Evolutionary conservation across 2,888 invertebrate genomes (phyloP).

Genomic region (Ectemnius lituratus): DNA sequence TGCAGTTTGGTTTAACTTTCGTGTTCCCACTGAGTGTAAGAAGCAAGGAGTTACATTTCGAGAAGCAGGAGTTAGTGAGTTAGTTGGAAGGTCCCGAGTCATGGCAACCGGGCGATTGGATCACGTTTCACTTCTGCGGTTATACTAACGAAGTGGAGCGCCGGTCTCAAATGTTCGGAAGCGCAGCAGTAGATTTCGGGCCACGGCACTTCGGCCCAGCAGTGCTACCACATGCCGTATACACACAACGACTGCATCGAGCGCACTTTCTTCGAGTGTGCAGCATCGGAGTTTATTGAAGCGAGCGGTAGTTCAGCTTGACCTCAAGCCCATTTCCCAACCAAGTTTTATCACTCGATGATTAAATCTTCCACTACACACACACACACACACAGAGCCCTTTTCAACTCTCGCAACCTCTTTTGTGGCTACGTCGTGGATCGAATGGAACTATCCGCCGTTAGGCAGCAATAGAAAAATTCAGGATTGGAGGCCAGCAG

Average conservation of each 20-base stretch:
- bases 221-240: not conserved
- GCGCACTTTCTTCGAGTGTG: slow-evolving; percentile 24
- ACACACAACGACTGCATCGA: not conserved
- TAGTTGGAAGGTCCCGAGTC: slow-evolving; percentile 33
- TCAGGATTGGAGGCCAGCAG: no score
- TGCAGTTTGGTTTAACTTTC: no score
- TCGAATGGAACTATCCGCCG: not conserved
- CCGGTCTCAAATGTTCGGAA: slow-evolving; percentile 45
- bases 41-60: slow-evolving; percentile 52
- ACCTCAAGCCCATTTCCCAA: not conserved
- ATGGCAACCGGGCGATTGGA: slow-evolving; percentile 54
- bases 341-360: slow-evolving; percentile 2
- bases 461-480: not conserved
- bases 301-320: not conserved
- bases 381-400: not conserved
- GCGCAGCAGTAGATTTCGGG: slow-evolving; percentile 39
- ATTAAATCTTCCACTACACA: slow-evolving; percentile 1
- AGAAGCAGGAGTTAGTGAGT: slow-evolving; percentile 47
- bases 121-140: slow-evolving; percentile 61
- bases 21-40: not conserved
- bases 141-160: slow-evolving; percentile 57
- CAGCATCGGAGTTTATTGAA: not conserved
- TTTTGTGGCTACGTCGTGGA: not conserved
- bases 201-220: slow-evolving; percentile 31
- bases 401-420: not conserved